phyloP scores from a whole-genome alignment of 2,888 invertebrate genomes.

The Carcina quercana region DNA sequence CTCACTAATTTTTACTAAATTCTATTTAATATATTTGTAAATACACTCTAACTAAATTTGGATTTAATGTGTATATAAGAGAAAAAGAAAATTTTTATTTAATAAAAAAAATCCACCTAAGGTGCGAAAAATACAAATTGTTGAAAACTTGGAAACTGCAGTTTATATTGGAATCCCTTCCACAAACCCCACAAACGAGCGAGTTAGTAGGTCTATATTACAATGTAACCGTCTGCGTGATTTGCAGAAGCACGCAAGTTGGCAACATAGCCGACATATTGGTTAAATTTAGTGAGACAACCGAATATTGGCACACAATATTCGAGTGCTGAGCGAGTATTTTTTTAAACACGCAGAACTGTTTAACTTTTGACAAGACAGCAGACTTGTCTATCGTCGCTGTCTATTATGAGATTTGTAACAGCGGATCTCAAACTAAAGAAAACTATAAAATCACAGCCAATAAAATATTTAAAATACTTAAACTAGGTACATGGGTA shows the following conservation, averaged over 20 bases:
- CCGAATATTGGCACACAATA: constrained; percentile 18
- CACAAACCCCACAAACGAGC: background rate
- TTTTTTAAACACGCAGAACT: constrained; percentile 5
- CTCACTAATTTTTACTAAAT: constrained; percentile 75
- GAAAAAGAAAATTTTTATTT: constrained; percentile 66
- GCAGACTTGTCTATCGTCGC: too few relatives aligned
- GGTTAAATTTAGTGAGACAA: constrained; percentile 31
- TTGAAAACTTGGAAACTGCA: constrained; percentile 53
- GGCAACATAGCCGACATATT: constrained; percentile 25
- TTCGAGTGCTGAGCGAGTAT: constrained; percentile 19
- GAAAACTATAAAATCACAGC: too few relatives aligned
- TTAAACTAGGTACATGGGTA: too few relatives aligned
- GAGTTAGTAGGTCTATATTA: background rate
- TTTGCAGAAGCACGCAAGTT: constrained; percentile 21
- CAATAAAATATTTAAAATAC: too few relatives aligned
- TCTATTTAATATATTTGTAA: constrained; percentile 76
- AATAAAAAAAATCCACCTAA: constrained; percentile 67
- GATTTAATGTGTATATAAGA: constrained; percentile 74
- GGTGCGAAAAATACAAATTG: constrained; percentile 71
- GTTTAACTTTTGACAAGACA: too few relatives aligned
- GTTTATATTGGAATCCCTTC: constrained; percentile 28
- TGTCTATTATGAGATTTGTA: too few relatives aligned
- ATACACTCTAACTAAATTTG: constrained; percentile 73
- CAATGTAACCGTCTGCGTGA: constrained; percentile 11
- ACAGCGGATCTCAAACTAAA: too few relatives aligned